A percentile compares a stretch with the other conserved stretches of the same genome.
Conservation (phyloP, 2,888 invertebrate genomes). For the Drosophila niveifrons region DNA sequence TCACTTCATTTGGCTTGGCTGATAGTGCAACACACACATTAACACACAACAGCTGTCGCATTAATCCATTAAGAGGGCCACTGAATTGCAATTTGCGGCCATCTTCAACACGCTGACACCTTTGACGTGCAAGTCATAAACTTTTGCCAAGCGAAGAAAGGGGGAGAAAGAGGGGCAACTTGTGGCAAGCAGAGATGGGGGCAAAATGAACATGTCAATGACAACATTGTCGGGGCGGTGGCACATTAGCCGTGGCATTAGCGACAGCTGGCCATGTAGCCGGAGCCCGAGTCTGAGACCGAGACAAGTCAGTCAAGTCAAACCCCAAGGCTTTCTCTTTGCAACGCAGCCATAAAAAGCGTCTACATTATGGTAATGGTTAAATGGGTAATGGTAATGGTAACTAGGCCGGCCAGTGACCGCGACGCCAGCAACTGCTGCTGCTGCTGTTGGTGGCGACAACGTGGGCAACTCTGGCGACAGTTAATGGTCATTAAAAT, state of each 20-base stretch:
- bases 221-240: conserved; percentile 50
- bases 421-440: conserved; percentile 34
- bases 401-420: conserved; percentile 76
- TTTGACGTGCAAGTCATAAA: conserved; percentile 60
- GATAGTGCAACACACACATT: neutral
- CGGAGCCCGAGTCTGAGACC: neutral
- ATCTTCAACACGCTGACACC: conserved; percentile 31
- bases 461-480: conserved; percentile 41
- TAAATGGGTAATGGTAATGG: conserved; percentile 45
- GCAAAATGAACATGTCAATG: conserved; percentile 42
- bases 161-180: neutral
- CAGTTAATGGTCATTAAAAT: conserved; percentile 67
- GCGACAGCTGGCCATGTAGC: conserved; percentile 59
- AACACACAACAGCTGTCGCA: conserved; percentile 25
- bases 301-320: neutral
- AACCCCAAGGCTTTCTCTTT: conserved; percentile 52
- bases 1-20: conserved; percentile 23
- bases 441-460: neutral
- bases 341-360: conserved; percentile 61
- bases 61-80: conserved; percentile 41
- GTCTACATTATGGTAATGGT: conserved; percentile 69
- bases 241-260: conserved; percentile 63
- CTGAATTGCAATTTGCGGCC: conserved; percentile 45
- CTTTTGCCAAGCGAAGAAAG: conserved; percentile 33
- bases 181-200: neutral